Evolutionary conservation across 2,797 vertebrate species (phyloP), one percentile per base, ranked within the genome.

Genomic region (Sitta carolinensis): DNA sequence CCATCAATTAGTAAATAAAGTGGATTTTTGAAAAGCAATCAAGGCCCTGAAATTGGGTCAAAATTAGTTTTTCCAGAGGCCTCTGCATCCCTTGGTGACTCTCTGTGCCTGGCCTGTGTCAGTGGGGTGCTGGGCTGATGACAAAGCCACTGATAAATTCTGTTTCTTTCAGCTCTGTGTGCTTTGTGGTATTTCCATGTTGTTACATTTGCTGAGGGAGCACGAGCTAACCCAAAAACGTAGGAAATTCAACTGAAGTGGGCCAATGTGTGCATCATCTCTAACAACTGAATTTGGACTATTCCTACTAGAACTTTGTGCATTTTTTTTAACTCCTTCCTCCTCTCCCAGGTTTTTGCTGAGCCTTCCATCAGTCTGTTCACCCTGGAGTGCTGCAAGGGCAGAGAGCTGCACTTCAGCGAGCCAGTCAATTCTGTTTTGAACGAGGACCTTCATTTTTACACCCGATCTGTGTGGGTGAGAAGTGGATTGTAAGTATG

Each of bases 311-410:
- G 96, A 87, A 69, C 27, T 54, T 48, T 0, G 6, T 17, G 3
- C 17, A 68, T 55, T 67, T 38, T 57, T 30, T 21, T 36, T 21
- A 8, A 4, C 8, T 72, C 2, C 13, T 59, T 3, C 18, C 13
- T 63, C 25, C 7, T 26, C 17, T 52, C 2, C 19, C 87, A 99
- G 98, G 98, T 97, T 84, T 98, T 99, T 96, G 98, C 98, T 36
- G 98, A 98, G 55, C 98, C 98, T 16, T 98, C 97, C 36, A 92
- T 98, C 88, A 98, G 98, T 78, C 97, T 99, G 30, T 99, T 98
- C 38, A 97, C 98, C 47, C 96, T 98, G 97, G 98, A 98, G 75
- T 97, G 98, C 25, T 98, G 98, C 93, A 98, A 98, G 79, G 98
- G 98, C 72, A 98, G 98, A 93, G 98, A 98, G 87, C 92, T 98